phyloP scores from a whole-genome alignment of 1,140 invertebrate genomes.

The Pemphigus obesinymphae region DNA sequence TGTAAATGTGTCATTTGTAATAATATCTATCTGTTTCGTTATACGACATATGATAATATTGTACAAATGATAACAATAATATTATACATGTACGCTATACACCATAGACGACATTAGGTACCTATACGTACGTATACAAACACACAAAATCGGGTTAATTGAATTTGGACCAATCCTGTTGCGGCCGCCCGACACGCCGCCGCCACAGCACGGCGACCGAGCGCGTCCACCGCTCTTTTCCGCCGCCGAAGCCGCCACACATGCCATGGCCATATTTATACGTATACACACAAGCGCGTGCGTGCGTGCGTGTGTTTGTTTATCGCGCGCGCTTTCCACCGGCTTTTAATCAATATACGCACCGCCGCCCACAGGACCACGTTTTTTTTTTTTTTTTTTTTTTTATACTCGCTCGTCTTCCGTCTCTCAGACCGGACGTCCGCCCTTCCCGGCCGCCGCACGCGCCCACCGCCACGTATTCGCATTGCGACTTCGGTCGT shows the following conservation, averaged over 20 bases:
- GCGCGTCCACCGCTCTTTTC: background rate
- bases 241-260: background rate
- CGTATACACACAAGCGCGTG: background rate
- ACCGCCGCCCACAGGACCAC: background rate
- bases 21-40: no score
- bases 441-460: background rate
- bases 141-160: slow-evolving; percentile 15
- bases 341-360: slow-evolving; percentile 17
- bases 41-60: no score
- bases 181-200: background rate
- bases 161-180: slow-evolving; percentile 8
- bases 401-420: background rate
- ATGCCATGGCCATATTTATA: background rate
- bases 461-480: background rate
- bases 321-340: background rate
- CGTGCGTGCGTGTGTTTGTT: background rate
- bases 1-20: no score
- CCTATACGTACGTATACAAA: no score
- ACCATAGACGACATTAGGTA: background rate
- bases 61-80: no score
- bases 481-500: no score
- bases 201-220: background rate
- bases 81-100: no score
- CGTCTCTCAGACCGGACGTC: background rate
- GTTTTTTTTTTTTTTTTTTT: background rate